Percentiles rank a stretch among this genome's conserved stretches.
phyloP scores from a whole-genome alignment of 2,888 invertebrate species.

The Metellina segmentata region DNA sequence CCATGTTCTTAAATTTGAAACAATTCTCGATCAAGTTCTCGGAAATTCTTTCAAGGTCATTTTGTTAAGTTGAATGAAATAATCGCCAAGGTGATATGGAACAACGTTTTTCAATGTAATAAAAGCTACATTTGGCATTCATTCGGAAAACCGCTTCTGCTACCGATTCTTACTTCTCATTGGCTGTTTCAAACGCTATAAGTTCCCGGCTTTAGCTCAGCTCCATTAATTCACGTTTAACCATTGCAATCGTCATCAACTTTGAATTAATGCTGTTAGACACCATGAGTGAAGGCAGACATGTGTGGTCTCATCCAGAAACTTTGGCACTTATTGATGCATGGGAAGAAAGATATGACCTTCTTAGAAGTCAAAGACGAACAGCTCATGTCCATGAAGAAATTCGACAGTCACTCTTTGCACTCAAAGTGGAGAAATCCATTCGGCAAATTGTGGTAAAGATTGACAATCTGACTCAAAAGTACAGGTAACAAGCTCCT shows the following conservation, averaged over 20 bases:
- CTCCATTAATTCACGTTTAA: background rate
- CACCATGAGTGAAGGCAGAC: slow-evolving; percentile 38
- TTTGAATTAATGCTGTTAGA: background rate
- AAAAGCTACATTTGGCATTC: background rate
- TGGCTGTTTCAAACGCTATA: background rate
- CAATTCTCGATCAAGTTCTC: too few relatives aligned
- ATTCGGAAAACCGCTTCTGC: background rate
- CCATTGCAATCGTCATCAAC: background rate
- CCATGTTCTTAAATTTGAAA: too few relatives aligned
- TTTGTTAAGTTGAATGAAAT: too few relatives aligned
- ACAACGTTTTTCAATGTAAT: background rate
- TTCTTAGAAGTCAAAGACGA: slow-evolving; percentile 22
- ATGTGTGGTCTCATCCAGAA: slow-evolving; percentile 37
- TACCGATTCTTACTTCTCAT: background rate
- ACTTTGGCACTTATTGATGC: slow-evolving; percentile 40
- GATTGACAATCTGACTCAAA: slow-evolving; percentile 51
- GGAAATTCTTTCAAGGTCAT: too few relatives aligned
- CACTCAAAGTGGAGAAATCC: slow-evolving; percentile 36
- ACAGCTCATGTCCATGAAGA: slow-evolving; percentile 50
- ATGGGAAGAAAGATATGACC: slow-evolving; percentile 35
- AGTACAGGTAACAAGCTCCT: slow-evolving; percentile 32
- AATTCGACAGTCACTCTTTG: slow-evolving; percentile 13
- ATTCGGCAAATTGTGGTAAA: slow-evolving; percentile 49
- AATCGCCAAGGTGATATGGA: background rate
- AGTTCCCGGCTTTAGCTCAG: background rate